Evolutionary conservation across 2,797 vertebrate species (phyloP), one percentile per base, ranked within the genome.

Genomic region (Novumbra hubbsi): DNA sequence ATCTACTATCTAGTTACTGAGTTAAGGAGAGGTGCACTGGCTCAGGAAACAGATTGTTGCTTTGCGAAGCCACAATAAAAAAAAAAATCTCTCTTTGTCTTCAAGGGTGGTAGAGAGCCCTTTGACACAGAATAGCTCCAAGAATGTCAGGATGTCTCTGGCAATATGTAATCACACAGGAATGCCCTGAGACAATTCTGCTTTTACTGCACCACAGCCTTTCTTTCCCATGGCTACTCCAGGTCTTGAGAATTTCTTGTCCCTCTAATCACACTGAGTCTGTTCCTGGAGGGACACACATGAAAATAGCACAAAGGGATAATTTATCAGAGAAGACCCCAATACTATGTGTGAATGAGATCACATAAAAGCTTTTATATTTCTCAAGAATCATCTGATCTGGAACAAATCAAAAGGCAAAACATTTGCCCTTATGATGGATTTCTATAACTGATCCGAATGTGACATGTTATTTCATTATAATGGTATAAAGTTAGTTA

Each of bases 101-200:
- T 34, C 19, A 60, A 24, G 65, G 41, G 65, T 12, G 30, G 0
- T n/a, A 67, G 64, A 67, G 11, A 78, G 81, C 74, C 68, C 74
- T 82, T 82, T 88, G 85, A 91, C 85, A 83, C 71, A 71, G 68
- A 85, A 88, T 77, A 76, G 87, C 76, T 86, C 73, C 80, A 91
- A 89, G 92, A 93, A 92, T 93, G 92, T 93, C 89, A 93, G 91
- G 91, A 93, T 91, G 91, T 91, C 88, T 91, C 84, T 86, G 80
- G 88, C 83, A 73, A 89, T 92, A 90, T 93, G 92, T 93, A 93
- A 94, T 94, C 93, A 91, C 93, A 90, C 90, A 92, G 92, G 93
- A 94, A 94, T 94, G 93, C 92, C 91, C 89, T 87, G 88, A 92
- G 91, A 92, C 91, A 90, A 90, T 91, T 93, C 88, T 86, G 90